Evolutionary conservation across 2,888 invertebrate species (phyloP).

Genomic region (Eurois occulta): DNA sequence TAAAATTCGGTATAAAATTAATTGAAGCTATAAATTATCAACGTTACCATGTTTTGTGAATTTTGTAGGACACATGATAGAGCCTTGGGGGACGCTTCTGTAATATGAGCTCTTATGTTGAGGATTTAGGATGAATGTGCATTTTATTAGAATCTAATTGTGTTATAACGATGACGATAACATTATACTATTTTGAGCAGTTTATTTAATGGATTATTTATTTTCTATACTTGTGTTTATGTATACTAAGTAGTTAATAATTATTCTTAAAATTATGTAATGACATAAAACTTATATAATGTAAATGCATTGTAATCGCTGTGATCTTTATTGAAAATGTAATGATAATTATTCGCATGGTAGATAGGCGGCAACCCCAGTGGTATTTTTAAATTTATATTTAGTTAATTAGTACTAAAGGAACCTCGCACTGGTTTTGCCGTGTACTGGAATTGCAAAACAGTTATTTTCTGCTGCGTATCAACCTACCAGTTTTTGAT

Average conservation of each 20-base stretch:
- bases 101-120: conserved; percentile 11
- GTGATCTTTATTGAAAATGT: conserved; percentile 61
- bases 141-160: conserved; percentile 38
- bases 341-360: conserved; percentile 36
- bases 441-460: conserved; percentile 35
- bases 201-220: conserved; percentile 52
- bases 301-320: conserved; percentile 58
- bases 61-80: conserved; percentile 10
- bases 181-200: conserved; percentile 46
- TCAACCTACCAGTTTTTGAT: conserved; percentile 46
- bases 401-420: conserved; percentile 47
- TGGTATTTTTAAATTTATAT: conserved; percentile 58
- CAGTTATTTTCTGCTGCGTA: conserved; percentile 36
- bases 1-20: background rate
- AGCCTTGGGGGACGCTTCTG: conserved; percentile 16
- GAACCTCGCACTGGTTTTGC: conserved; percentile 46
- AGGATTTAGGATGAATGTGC: conserved; percentile 34
- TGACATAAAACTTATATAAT: conserved; percentile 43
- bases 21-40: conserved; percentile 12
- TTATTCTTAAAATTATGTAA: conserved; percentile 44
- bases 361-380: conserved; percentile 48
- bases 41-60: conserved; percentile 1
- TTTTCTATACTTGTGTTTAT: conserved; percentile 49
- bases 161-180: conserved; percentile 46
- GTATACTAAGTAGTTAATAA: conserved; percentile 28